Evolutionary conservation across 2,797 vertebrate species (phyloP).

Genomic region (Fundulus diaphanus): DNA sequence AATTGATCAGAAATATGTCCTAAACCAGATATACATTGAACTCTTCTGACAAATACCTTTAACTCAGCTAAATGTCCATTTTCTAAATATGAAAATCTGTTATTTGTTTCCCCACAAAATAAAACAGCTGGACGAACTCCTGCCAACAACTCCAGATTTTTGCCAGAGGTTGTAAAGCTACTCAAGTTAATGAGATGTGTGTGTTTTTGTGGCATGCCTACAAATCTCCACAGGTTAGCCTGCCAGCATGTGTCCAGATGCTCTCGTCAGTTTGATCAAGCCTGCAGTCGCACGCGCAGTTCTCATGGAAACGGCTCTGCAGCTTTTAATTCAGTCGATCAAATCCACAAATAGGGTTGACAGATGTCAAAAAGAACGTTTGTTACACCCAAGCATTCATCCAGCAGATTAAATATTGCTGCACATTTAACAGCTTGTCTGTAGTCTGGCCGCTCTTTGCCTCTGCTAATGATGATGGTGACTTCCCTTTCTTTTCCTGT

Average conservation of each 20-base stretch:
- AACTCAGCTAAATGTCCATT: background rate
- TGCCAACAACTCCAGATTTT: constrained; percentile 17
- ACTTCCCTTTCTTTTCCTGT: constrained; percentile 46
- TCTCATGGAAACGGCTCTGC: constrained; percentile 22
- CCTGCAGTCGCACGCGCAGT: constrained; percentile 28
- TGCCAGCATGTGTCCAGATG: constrained; percentile 57
- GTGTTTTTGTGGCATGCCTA: constrained; percentile 20
- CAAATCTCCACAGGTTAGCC: constrained; percentile 8
- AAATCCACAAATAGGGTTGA: constrained; percentile 21
- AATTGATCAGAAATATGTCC: background rate
- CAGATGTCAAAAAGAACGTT: constrained; percentile 38
- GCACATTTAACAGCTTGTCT: constrained; percentile 1
- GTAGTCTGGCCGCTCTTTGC: constrained; percentile 1
- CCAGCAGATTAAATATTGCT: background rate
- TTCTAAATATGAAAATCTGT: background rate
- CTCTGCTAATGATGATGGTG: constrained; percentile 14
- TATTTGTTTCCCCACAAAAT: background rate
- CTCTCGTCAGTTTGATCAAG: constrained; percentile 51
- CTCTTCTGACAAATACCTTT: background rate
- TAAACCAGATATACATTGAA: background rate
- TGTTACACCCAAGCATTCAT: constrained; percentile 25
- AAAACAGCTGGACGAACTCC: background rate
- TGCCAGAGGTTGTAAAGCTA: constrained; percentile 42
- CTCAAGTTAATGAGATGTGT: constrained; percentile 30
- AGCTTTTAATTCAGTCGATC: constrained; percentile 35